Evolutionary conservation across 2,797 vertebrate genomes (phyloP).

Genomic region (Chromis chromis): DNA sequence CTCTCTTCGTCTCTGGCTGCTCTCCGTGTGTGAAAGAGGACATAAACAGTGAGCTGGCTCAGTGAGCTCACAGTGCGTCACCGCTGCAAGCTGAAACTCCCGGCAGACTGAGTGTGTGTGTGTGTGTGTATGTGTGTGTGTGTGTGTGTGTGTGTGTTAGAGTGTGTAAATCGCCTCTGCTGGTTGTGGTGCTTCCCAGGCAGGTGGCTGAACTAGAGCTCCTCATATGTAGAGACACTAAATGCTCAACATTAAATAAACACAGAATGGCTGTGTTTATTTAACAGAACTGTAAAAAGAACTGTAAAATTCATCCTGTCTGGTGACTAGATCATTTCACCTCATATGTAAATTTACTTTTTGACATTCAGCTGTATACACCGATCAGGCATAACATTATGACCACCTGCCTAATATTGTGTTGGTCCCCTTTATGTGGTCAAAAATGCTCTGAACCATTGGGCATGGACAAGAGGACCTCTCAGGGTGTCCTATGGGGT

Average conservation of each 20-base stretch:
- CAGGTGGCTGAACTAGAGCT: not conserved
- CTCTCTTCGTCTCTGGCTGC: slow-evolving; percentile 30
- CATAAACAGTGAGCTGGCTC: slow-evolving; percentile 60
- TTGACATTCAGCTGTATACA: too few species aligned
- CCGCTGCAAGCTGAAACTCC: slow-evolving; percentile 71
- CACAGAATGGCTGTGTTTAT: too few species aligned
- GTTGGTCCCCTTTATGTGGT: too few species aligned
- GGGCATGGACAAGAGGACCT: too few species aligned
- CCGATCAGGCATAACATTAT: too few species aligned
- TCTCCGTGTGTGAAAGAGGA: slow-evolving; percentile 31
- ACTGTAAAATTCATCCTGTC: not conserved
- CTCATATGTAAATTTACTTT: too few species aligned
- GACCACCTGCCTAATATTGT: too few species aligned
- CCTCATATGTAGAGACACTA: too few species aligned
- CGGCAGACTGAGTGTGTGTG: slow-evolving; percentile 1
- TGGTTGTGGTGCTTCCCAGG: slow-evolving; percentile 3
- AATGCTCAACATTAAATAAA: too few species aligned
- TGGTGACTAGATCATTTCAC: not conserved
- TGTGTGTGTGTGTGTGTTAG: not conserved
- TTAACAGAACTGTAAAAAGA: not conserved
- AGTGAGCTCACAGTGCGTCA: slow-evolving; percentile 80
- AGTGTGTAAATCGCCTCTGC: slow-evolving; percentile 40
- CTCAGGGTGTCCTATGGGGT: too few species aligned
- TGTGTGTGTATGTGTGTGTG: slow-evolving; percentile 4
- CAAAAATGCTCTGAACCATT: too few species aligned